Evolutionary conservation across 2,113 vertebrate species (phyloP), one percentile per base, ranked within the genome.

Genomic region (cattle (Bos taurus)): DNA sequence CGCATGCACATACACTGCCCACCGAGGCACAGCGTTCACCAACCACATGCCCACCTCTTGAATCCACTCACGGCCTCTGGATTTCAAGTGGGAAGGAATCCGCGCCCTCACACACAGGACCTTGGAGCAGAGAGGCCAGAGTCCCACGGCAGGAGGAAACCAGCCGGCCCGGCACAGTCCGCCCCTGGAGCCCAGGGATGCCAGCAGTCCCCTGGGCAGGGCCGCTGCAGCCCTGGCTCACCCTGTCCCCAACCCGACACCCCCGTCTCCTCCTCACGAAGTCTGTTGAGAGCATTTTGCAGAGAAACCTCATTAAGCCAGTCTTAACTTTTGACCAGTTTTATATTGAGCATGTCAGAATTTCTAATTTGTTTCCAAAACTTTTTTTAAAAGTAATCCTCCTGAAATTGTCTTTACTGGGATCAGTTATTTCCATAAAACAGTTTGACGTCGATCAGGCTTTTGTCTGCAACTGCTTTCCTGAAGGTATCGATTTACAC

Each of bases 101-200:
- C 33, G 1, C 21, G 59, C 16, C 7, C 52, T 40, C 71, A 36
- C 60, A 28, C 0, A 1, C 43, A 1, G 36, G 46, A 13, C 46
- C 60, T 2, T 0, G 25, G 30, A 33, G 48, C 14, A 12, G 26
- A 57, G 59, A 21, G 26, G 5, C 30, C 52, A 5, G 5, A 36
- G 46, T 6, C 46, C 59, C 60, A 33, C n/a, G 0, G 15, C 7
- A 16, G 54, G 28, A n/a, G 23, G 14, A 2, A 7, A 0, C 1
- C 3, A 33, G n/a, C 46, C 5, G 0, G 16, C 62, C 21, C 2
- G 0, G 50, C 13, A 6, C 0, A 0, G 30, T 25, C 57, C 0
- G 26, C 21, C 33, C 28, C 88, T 5, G 5, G 48, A 15, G 14
- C 3, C 33, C 30, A 11, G 57, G 21, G 30, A 4, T 1, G 19